Conservation (phyloP, 2,113 vertebrate genomes). For the Pangasianodon hypophthalmus region DNA sequence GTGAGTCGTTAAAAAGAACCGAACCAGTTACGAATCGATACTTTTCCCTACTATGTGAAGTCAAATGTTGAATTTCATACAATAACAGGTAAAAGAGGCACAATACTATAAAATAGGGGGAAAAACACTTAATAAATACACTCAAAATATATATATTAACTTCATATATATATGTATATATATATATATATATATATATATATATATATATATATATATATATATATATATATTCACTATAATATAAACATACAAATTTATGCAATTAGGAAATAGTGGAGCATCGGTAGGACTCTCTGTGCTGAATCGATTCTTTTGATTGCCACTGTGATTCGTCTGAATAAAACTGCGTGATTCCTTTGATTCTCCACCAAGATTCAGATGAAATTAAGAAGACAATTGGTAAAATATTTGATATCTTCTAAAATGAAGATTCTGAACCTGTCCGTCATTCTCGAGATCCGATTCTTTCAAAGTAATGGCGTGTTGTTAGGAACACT, state of each 20-base stretch:
- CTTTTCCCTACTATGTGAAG: not conserved
- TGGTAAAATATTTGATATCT: not conserved
- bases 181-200: too few relatives aligned
- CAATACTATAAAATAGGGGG: not conserved
- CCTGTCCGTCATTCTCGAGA: not conserved
- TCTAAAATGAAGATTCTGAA: not conserved
- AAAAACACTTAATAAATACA: too few relatives aligned
- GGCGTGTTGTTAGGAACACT: too few relatives aligned
- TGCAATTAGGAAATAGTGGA: not conserved
- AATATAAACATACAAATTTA: not conserved
- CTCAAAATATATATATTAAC: too few relatives aligned
- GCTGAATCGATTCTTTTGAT: not conserved
- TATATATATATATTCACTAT: not conserved
- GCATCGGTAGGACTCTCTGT: not conserved
- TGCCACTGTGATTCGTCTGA: not conserved
- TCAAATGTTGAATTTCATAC: not conserved
- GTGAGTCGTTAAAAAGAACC: not conserved
- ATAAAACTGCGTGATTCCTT: not conserved
- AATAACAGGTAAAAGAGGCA: not conserved
- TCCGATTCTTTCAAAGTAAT: too few relatives aligned
- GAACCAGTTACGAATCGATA: not conserved
- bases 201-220: too few relatives aligned
- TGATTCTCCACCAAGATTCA: not conserved
- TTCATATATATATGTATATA: too few relatives aligned
- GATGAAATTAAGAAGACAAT: not conserved